A percentile compares a stretch with the other conserved stretches of the same genome.
Evolutionary conservation across 2,888 invertebrate species (phyloP).

Genomic region (Phrixothrix hirtus): DNA sequence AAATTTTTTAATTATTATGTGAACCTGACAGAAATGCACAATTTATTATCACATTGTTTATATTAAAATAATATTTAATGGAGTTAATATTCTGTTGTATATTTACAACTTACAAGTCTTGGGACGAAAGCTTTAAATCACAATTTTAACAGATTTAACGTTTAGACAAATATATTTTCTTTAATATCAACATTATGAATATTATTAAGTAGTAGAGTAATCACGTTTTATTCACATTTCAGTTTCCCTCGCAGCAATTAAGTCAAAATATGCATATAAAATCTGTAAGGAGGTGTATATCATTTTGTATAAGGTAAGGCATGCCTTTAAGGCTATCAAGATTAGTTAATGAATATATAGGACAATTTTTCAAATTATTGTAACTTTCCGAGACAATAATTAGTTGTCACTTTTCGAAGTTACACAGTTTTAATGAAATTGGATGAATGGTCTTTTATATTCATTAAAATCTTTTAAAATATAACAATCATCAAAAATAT

Average conservation of each 20-base stretch:
- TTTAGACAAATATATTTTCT: slow-evolving; percentile 22
- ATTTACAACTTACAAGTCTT: too few species aligned
- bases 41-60: too few species aligned
- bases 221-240: slow-evolving; percentile 11
- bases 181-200: slow-evolving; percentile 20
- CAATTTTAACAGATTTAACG: slow-evolving; percentile 11
- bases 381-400: too few species aligned
- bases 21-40: too few species aligned
- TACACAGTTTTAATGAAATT: too few species aligned
- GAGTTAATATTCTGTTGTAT: too few species aligned
- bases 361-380: too few species aligned
- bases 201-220: slow-evolving; percentile 14
- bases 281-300: slow-evolving; percentile 47
- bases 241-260: slow-evolving; percentile 7
- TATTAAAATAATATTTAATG: too few species aligned
- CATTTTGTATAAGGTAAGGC: slow-evolving; percentile 42
- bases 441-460: too few species aligned
- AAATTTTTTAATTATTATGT: too few species aligned
- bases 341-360: slow-evolving; percentile 42
- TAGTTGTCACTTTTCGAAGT: too few species aligned
- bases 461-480: slow-evolving; percentile 13
- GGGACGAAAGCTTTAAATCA: too few species aligned
- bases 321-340: slow-evolving; percentile 50
- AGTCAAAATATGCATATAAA: slow-evolving; percentile 48
- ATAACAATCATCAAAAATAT: slow-evolving; percentile 9